These are phyloP conservation scores for Stenopsyche tienmushanensis DNA, from an alignment of 1,140 invertebrate genomes.

Conservation along the genomic window DNA sequence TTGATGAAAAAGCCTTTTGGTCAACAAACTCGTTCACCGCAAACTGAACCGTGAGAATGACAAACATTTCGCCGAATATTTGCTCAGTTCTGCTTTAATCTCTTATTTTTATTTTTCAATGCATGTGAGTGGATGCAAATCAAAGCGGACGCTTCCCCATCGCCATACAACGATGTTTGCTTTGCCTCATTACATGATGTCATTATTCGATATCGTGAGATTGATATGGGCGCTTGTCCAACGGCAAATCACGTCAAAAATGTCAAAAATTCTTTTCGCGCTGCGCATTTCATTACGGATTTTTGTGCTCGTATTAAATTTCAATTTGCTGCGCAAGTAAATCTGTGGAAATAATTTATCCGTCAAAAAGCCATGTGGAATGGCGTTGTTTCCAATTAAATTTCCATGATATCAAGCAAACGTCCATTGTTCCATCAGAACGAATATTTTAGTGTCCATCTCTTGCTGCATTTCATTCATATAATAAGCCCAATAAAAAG, in stretches of 20 bases:
- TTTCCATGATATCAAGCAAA: slow-evolving; percentile 1
- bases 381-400: not conserved
- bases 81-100: not conserved
- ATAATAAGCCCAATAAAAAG: not conserved
- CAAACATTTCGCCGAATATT: slow-evolving; percentile 7
- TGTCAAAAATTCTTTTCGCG: too few species aligned
- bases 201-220: slow-evolving; percentile 7
- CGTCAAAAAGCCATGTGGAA: too few species aligned
- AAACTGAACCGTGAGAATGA: slow-evolving; percentile 6
- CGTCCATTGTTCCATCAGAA: slow-evolving; percentile 8
- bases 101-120: not conserved
- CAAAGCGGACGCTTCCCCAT: not conserved
- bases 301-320: too few species aligned
- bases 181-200: not conserved
- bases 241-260: too few species aligned
- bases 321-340: too few species aligned
- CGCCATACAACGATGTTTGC: not conserved
- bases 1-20: not conserved
- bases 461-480: not conserved
- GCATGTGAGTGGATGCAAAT: not conserved
- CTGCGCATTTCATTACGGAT: too few species aligned
- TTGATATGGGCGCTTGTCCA: too few species aligned
- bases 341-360: too few species aligned
- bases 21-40: slow-evolving; percentile 6
- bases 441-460: not conserved